These are phyloP conservation scores for Pangasius krempfi DNA, from an alignment of 2,797 vertebrate genomes.

Conservation along the genomic window DNA sequence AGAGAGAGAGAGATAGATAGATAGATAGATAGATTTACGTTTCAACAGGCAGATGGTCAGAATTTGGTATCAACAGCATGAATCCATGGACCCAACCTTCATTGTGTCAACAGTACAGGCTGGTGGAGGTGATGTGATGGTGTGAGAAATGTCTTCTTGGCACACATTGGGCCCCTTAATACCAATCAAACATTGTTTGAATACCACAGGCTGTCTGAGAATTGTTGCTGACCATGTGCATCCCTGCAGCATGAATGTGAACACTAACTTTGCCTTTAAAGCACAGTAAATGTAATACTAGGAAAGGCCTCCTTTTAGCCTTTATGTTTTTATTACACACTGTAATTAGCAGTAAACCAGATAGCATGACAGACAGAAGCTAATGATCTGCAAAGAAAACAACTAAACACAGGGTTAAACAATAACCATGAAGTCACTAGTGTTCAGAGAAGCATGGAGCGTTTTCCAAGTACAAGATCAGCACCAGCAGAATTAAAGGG, in stretches of 20 bases:
- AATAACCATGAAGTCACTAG: neutral
- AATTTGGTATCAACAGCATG: neutral
- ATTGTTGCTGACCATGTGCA: neutral
- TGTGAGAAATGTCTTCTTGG: neutral
- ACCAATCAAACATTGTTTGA: neutral
- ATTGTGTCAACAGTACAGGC: neutral
- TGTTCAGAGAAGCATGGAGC: neutral
- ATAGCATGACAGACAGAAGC: neutral
- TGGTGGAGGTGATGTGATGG: neutral
- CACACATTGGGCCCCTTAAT: neutral
- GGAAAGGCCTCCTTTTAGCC: neutral
- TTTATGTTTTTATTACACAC: conserved; percentile 6
- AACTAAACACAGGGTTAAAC: neutral
- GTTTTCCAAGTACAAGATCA: neutral
- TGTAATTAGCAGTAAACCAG: neutral
- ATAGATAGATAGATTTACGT: too few relatives aligned
- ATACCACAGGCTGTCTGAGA: neutral
- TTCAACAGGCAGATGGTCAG: neutral
- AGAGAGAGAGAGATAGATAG: too few relatives aligned
- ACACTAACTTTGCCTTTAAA: neutral
- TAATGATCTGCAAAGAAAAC: neutral
- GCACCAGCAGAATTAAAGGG: neutral
- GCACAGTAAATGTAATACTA: neutral
- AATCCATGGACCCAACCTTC: neutral
- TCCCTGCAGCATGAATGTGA: neutral